Percentiles rank a stretch among this genome's conserved stretches.
Evolutionary conservation across 2,113 vertebrate genomes (phyloP).

Genomic region (Ranitomeya variabilis): DNA sequence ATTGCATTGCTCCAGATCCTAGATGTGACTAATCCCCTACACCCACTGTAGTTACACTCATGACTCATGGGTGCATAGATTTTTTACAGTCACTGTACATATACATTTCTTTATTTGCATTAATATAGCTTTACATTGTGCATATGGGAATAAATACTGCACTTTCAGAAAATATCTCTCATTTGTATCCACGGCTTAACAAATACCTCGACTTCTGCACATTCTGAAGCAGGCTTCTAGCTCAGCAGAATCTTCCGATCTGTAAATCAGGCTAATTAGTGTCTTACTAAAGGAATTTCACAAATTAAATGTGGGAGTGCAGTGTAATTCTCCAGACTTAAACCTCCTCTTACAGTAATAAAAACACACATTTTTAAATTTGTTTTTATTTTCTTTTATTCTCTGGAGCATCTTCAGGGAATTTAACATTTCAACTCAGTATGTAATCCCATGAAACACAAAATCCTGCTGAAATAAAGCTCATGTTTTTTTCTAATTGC

Average conservation of each 20-base stretch:
- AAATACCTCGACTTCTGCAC: constrained; percentile 49
- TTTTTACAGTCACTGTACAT: too few relatives aligned
- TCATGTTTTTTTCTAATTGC: not conserved
- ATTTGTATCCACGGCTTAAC: constrained; percentile 46
- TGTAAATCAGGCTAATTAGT: constrained; percentile 60
- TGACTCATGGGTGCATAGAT: too few relatives aligned
- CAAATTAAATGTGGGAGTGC: constrained; percentile 40
- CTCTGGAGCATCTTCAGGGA: not conserved
- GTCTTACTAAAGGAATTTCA: constrained; percentile 57
- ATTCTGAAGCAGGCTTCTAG: constrained; percentile 36
- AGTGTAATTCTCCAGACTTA: constrained; percentile 40
- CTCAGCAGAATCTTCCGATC: constrained; percentile 48
- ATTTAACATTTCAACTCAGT: not conserved
- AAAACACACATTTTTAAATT: not conserved
- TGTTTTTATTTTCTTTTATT: not conserved
- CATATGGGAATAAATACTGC: not conserved
- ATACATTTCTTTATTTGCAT: too few relatives aligned
- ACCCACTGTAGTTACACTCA: too few relatives aligned
- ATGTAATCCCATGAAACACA: not conserved
- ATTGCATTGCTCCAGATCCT: too few relatives aligned
- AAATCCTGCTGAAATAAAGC: not conserved
- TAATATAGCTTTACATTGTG: not conserved
- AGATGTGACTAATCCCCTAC: too few relatives aligned
- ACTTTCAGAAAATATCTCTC: constrained; percentile 22
- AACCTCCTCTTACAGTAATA: not conserved